A percentile compares a stretch with the other conserved stretches of the same genome.
These are phyloP conservation scores for Pelodiscus sinensis DNA, from an alignment of 2,113 vertebrate genomes.

Conservation along the genomic window DNA sequence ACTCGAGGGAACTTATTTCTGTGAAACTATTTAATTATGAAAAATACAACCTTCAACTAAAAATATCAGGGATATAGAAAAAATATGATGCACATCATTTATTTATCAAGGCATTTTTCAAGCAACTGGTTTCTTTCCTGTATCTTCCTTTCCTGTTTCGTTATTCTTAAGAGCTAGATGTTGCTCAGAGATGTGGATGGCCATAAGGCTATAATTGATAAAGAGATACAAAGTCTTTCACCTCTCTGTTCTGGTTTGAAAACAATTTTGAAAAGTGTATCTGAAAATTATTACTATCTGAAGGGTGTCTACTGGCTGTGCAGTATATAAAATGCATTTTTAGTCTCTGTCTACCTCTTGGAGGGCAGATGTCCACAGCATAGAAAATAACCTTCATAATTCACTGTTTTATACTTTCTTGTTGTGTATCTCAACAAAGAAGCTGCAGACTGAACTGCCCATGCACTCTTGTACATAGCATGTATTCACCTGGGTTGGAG, in stretches of 20 bases:
- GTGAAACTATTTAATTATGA: constrained; percentile 75
- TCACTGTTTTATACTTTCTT: background rate
- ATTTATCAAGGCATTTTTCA: constrained; percentile 50
- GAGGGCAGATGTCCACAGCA: background rate
- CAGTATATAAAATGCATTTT: background rate
- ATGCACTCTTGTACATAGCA: accelerated
- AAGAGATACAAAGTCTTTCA: background rate
- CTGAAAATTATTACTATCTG: background rate
- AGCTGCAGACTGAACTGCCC: background rate
- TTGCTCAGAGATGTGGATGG: background rate
- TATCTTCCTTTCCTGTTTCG: background rate
- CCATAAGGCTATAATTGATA: background rate
- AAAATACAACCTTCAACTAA: constrained; percentile 53
- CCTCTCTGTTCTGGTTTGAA: background rate
- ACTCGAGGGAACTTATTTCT: constrained; percentile 64
- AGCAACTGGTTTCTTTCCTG: background rate
- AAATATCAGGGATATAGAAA: constrained; percentile 61
- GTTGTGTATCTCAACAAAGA: background rate
- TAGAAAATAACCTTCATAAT: background rate
- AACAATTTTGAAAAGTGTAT: background rate
- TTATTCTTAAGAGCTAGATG: background rate
- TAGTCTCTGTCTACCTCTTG: background rate
- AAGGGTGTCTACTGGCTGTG: background rate
- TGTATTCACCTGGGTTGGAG: background rate
- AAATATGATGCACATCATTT: constrained; percentile 47